A percentile compares a stretch with the other conserved stretches of the same genome.
Conservation (phyloP, 2,888 invertebrate genomes). For the Lasiommata megera region DNA sequence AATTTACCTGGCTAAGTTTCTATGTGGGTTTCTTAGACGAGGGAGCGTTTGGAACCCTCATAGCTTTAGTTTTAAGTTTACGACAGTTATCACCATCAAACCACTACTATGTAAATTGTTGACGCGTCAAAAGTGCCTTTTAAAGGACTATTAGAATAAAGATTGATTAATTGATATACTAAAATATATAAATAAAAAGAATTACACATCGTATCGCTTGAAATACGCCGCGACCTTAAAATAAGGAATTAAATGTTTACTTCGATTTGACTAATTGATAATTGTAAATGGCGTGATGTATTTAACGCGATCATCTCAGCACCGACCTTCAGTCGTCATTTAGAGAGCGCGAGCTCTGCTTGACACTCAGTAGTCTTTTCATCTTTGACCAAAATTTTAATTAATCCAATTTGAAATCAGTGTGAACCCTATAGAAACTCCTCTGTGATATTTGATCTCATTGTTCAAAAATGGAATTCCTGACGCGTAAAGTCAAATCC, state of each 20-base stretch:
- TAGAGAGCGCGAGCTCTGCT: constrained; percentile 52
- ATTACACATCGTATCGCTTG: background rate
- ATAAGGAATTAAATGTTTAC: constrained; percentile 23
- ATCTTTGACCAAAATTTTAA: constrained; percentile 8
- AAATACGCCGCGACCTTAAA: constrained; percentile 15
- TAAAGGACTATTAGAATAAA: too few species aligned
- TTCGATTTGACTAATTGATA: constrained; percentile 30
- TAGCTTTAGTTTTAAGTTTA: too few species aligned
- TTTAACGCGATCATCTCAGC: constrained; percentile 42
- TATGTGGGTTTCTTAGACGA: too few species aligned
- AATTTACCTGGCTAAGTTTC: too few species aligned
- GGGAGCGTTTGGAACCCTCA: too few species aligned
- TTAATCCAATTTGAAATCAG: background rate
- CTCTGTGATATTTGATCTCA: constrained; percentile 55
- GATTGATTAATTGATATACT: too few species aligned
- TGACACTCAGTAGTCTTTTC: constrained; percentile 31
- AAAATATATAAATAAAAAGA: background rate
- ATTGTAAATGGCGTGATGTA: constrained; percentile 33
- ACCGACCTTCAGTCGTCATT: constrained; percentile 65
- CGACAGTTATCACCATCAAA: too few species aligned
- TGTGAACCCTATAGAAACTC: constrained; percentile 13
- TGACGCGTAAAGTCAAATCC: constrained; percentile 62
- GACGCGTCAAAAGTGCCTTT: too few species aligned
- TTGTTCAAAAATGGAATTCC: constrained; percentile 63
- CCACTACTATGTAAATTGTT: too few species aligned